Evolutionary conservation across 2,797 vertebrate genomes (phyloP).

Genomic region (Serranus cabrilla): DNA sequence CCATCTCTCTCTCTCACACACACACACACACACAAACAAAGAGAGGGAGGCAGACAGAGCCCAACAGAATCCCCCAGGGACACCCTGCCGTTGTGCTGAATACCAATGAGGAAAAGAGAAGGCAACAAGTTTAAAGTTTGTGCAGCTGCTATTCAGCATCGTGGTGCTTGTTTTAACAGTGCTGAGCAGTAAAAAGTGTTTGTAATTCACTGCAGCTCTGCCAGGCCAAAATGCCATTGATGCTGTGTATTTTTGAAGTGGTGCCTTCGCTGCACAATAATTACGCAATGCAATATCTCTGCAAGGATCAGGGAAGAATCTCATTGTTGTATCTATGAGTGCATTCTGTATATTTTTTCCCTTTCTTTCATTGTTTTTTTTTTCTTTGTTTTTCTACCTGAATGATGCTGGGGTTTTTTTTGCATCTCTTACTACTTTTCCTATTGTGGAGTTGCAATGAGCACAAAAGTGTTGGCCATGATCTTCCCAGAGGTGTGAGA

Average conservation of each 20-base stretch:
- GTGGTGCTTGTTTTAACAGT: slow-evolving; percentile 16
- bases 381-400: neutral
- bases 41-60: slow-evolving; percentile 28
- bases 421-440: neutral
- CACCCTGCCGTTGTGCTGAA: slow-evolving; percentile 63
- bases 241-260: neutral
- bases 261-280: neutral
- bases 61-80: slow-evolving; percentile 40
- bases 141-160: slow-evolving; percentile 46
- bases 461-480: neutral
- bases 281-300: neutral
- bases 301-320: neutral
- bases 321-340: neutral
- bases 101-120: slow-evolving; percentile 62
- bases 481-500: slow-evolving; percentile 21
- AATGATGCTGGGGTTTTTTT: neutral
- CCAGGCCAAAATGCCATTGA: neutral
- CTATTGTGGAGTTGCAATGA: neutral
- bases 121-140: slow-evolving; percentile 53
- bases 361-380: neutral
- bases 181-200: neutral
- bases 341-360: neutral
- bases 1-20: slow-evolving; percentile 16
- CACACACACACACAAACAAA: slow-evolving; percentile 39
- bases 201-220: slow-evolving; percentile 12